Evolutionary conservation across 2,797 vertebrate species (phyloP).

Genomic region (Molothrus aeneus): DNA sequence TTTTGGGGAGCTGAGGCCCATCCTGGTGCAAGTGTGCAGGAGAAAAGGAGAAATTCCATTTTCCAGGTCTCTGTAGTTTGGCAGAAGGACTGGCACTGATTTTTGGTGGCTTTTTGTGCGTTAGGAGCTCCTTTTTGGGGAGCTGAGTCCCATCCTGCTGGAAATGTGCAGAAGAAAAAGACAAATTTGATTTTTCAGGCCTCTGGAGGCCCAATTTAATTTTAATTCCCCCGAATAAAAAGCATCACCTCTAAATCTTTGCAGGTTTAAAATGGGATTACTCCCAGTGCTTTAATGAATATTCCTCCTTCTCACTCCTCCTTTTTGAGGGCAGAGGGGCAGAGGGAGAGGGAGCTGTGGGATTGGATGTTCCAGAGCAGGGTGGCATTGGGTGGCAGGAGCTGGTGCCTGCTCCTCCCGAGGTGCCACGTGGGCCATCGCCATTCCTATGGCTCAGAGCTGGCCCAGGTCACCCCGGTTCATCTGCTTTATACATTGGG

Average conservation of each 20-base stretch:
- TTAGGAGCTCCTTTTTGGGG: neutral
- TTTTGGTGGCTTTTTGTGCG: neutral
- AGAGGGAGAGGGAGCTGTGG: neutral
- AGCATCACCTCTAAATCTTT: too few relatives aligned
- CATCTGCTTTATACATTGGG: conserved; percentile 85
- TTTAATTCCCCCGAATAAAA: too few relatives aligned
- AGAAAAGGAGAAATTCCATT: conserved; percentile 47
- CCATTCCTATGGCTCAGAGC: conserved; percentile 55
- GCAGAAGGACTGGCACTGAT: neutral
- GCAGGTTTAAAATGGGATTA: neutral
- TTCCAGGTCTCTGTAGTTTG: neutral
- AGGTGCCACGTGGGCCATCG: conserved; percentile 72
- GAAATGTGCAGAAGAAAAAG: neutral
- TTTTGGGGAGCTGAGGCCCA: neutral
- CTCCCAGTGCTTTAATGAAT: neutral
- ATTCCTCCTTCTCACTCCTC: neutral
- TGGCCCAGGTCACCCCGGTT: conserved; percentile 83
- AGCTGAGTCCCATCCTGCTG: neutral
- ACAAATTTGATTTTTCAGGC: neutral
- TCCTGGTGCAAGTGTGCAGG: conserved; percentile 27
- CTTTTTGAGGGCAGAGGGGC: too few relatives aligned
- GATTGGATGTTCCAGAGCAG: neutral
- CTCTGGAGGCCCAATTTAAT: too few relatives aligned
- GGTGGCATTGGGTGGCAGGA: conserved; percentile 54
- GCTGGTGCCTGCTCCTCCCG: neutral